Base-by-base conservation (phyloP, 1,140 invertebrate species). In the Calliopsis andreniformis region DNA sequence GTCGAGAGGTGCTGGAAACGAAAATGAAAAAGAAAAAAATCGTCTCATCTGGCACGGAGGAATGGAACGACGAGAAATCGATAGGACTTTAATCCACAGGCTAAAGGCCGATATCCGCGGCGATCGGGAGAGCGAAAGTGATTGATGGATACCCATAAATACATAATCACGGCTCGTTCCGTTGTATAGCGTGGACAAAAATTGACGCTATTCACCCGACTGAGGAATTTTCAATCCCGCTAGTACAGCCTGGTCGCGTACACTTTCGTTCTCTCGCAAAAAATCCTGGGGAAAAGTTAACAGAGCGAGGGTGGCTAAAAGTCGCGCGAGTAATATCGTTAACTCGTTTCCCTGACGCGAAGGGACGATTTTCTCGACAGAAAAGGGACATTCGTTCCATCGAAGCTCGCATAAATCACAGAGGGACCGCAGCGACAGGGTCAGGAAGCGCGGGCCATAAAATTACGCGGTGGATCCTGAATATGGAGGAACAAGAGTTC, bases 121-220 rank as follows among this genome's bases (percentile, higher is more conserved):
- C 76, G 78, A 83, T 82, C 76, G 80, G 81, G 76, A 82, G 80
- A 83, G 81, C 80, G 80, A 83, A 83, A 83, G 81, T 83, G 81
- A 83, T 83, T 79, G 81, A 83, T 83, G 81, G 76, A 79, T 76
- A 75, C 70, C 81, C 76, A 82, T 83, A 83, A 83, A 83, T 83
- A 83, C 81, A 79, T 83, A 83, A 83, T 83, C 81, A 76, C 80
- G 59, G 67, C 63, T 68, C 66, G 73, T 76, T 77, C 76, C 61
- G 67, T 61, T 67, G 76, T 66, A 62, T 62, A 66, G 73, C 49
- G 79, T 66, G 78, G 73, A 78, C 62, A 83, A 83, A 83, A 83
- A 82, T 83, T 63, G 79, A 28, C 58, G 51, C 39, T 45, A 39
- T 73, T 55, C 63, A 28, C 59, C 51, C 63, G 32, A 32, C 23